Evolutionary conservation across 2,797 vertebrate genomes (phyloP).

Genomic region (Enteromius treurensis): DNA sequence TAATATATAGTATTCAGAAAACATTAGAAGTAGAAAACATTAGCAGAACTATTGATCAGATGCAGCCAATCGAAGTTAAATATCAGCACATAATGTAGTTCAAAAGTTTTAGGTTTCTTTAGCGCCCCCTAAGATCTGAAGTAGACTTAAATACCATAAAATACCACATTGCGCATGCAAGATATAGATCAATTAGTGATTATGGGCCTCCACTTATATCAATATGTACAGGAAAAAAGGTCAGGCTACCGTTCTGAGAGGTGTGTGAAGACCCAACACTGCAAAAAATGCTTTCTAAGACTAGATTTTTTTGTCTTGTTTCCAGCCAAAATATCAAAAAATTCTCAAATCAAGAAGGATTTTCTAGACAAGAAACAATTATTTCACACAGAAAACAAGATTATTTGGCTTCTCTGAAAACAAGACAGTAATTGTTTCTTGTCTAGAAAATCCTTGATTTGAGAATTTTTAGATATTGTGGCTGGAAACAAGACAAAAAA

Average conservation of each 20-base stretch:
- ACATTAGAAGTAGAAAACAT: no score
- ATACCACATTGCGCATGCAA: not conserved
- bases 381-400: no score
- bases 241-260: not conserved
- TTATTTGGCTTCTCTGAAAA: no score
- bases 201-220: not conserved
- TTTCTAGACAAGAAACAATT: no score
- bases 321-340: no score
- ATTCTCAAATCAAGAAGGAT: no score
- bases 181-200: not conserved
- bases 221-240: not conserved
- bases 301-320: no score
- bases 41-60: not conserved
- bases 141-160: not conserved
- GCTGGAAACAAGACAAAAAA: no score
- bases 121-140: not conserved
- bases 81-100: not conserved
- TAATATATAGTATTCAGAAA: not conserved
- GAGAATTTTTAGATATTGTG: no score
- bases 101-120: not conserved
- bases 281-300: no score
- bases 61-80: not conserved
- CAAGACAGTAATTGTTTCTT: no score
- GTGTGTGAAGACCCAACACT: not conserved
- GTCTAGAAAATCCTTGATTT: no score